phyloP scores from a whole-genome alignment of 2,888 invertebrate species.

The Tholera decimalis region DNA sequence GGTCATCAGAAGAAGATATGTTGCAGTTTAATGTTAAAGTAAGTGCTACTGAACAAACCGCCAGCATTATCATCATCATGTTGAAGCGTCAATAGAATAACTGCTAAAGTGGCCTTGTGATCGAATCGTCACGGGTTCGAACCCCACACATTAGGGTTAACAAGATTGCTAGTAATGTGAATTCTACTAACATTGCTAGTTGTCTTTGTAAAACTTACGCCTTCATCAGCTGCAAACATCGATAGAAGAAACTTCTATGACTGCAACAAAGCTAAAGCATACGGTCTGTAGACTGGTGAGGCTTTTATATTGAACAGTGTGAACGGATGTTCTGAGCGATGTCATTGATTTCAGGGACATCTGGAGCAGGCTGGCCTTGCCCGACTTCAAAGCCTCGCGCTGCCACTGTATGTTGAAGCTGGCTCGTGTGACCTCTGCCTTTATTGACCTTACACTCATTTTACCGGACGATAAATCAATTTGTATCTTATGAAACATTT shows the following conservation, averaged over 20 bases:
- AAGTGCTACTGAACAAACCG: not conserved
- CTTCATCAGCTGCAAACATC: slow-evolving; percentile 18
- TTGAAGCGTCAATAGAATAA: not conserved
- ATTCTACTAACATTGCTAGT: no score
- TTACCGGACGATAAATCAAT: not conserved
- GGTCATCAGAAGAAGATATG: not conserved
- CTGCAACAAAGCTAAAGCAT: slow-evolving; percentile 15
- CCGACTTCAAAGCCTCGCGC: slow-evolving; percentile 73
- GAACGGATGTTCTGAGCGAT: slow-evolving; percentile 59
- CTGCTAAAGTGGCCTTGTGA: no score
- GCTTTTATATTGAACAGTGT: slow-evolving; percentile 54
- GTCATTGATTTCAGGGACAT: slow-evolving; percentile 79
- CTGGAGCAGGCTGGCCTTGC: slow-evolving; percentile 77
- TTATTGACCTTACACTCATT: slow-evolving; percentile 39
- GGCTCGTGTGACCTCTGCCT: slow-evolving; percentile 79
- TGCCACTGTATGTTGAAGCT: slow-evolving; percentile 46
- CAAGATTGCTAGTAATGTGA: no score
- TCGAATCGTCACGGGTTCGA: no score
- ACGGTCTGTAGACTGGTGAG: not conserved
- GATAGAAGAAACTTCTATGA: no score
- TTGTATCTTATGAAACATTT: not conserved
- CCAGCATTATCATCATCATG: not conserved
- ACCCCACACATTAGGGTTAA: no score
- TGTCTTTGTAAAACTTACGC: not conserved
- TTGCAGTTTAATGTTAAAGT: not conserved